Evolutionary conservation across 2,888 invertebrate species (phyloP).

Genomic region (Anorthoa munda): DNA sequence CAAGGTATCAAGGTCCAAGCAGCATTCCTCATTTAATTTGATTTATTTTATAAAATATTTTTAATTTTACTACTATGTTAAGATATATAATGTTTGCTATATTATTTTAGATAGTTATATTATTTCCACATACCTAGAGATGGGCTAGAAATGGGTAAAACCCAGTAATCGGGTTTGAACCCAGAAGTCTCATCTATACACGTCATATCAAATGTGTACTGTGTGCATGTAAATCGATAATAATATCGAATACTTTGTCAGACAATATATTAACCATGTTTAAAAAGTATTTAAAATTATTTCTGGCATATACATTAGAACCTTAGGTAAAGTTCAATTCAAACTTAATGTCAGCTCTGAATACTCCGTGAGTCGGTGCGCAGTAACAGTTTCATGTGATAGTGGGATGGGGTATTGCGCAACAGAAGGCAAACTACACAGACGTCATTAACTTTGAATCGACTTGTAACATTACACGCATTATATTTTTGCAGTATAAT

Average conservation of each 20-base stretch:
- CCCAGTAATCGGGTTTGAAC: background rate
- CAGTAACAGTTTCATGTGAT: background rate
- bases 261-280: slow-evolving; percentile 28
- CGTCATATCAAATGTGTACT: slow-evolving; percentile 23
- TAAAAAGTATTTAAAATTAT: slow-evolving; percentile 30
- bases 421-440: too few species aligned
- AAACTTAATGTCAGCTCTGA: background rate
- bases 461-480: background rate
- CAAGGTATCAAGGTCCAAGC: slow-evolving; percentile 21
- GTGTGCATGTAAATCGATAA: slow-evolving; percentile 34
- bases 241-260: slow-evolving; percentile 28
- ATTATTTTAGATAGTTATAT: slow-evolving; percentile 61
- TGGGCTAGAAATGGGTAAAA: background rate
- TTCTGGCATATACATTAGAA: background rate
- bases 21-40: slow-evolving; percentile 11
- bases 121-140: slow-evolving; percentile 22
- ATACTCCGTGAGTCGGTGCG: background rate
- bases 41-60: slow-evolving; percentile 30
- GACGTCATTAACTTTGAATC: background rate
- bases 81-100: slow-evolving; percentile 55
- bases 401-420: too few species aligned
- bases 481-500: background rate
- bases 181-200: background rate
- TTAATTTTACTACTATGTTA: slow-evolving; percentile 49
- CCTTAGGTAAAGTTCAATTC: background rate